Base-by-base conservation (phyloP, 2,888 invertebrate genomes). In the Trypoxylon attenuatum region DNA sequence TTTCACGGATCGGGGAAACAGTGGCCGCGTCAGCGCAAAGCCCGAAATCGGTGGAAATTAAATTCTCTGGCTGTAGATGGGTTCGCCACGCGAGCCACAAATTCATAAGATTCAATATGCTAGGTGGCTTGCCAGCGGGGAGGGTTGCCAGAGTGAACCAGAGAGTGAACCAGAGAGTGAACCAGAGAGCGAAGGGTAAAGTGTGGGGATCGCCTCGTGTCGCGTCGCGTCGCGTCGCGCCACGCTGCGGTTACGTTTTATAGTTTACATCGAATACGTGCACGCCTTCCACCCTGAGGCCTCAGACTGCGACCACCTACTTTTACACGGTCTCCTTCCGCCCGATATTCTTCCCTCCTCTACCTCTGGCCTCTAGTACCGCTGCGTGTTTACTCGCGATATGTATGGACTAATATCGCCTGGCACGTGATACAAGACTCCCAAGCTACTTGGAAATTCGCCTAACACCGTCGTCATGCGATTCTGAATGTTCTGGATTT, bases 71-170 rank as follows among this genome's bases (percentile, higher is more conserved):
- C 70, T 72, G 69, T 64, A 71, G 71, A 60, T 71, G 62, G 55
- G 59, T 61, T 65, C 67, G 71, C 71, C 76, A 66, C 72, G 76
- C 73, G 73, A 70, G 76, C 77, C 81, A 78, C 79, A 82, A 82
- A 85, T 84, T 84, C 83, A 84, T 85, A 86, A 85, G 84, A 86
- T 85, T 84, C 82, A 85, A 86, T 85, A 85, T 85, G 81, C 81
- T 76, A 76, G 73, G 75, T 69, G 72, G 70, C 70, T 63, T 66
- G 76, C 78, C 76, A 67, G 25, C 25, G 25, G 1, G 33, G 33
- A 10, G 33, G 69, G 76, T 70, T 71, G 65, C 74, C 64, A 65
- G 65, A 47, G 43, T 33, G 59, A 64, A 39, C 49, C 41, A 64
- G 42, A 45, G 58, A 15, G 39, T 16, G 41, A 39, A 22, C 49